Evolutionary conservation across 1,140 invertebrate genomes (phyloP), one percentile per base, ranked within the genome.

Genomic region (Cyclina sinensis): DNA sequence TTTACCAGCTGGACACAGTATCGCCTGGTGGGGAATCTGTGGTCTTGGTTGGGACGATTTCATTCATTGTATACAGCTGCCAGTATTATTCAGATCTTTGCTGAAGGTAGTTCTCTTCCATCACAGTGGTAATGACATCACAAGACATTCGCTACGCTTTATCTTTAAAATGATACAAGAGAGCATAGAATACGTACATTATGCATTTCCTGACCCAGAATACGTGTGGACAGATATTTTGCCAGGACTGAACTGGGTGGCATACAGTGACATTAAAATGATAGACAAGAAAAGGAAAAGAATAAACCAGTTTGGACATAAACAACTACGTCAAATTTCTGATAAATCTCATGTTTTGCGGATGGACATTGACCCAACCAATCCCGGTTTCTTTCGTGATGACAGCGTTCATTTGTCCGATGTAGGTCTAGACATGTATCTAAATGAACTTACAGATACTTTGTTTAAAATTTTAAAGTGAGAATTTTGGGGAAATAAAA

Each of bases 221-320:
- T 43, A 30, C 21, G 30, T 80, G 7, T 80, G 78, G 78, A 35
- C 37, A 9, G 57, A 80, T 48, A 80, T 80, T 80, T 59, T 80
- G 32, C 78, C 16, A 59, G 4, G 78, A 12, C 14, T 54, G 16
- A 30, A 62, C 16, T 80, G 78, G 78, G 48, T 21, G 14, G 16
- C 21, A 21, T 39, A 79, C 11, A 16, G 12, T 37, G 74, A 54
- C 27, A 24, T 30, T 16, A 27, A 30, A n/a, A 7, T 18, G 9
- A 65, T 82, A 12, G 80, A 82, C 37, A 59, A 37, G 21, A 82
- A 82, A 46, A 24, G 57, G 21, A 82, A 82, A 65, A n/a, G 80
- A 12, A 24, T 82, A 43, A 82, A 82, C 43, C 32, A 35, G 43
- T 82, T 32, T 32, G 80, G 80, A 3, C 30, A 30, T 9, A 62